Conservation (phyloP, 2,113 vertebrate genomes). For the Nicator chloris region DNA sequence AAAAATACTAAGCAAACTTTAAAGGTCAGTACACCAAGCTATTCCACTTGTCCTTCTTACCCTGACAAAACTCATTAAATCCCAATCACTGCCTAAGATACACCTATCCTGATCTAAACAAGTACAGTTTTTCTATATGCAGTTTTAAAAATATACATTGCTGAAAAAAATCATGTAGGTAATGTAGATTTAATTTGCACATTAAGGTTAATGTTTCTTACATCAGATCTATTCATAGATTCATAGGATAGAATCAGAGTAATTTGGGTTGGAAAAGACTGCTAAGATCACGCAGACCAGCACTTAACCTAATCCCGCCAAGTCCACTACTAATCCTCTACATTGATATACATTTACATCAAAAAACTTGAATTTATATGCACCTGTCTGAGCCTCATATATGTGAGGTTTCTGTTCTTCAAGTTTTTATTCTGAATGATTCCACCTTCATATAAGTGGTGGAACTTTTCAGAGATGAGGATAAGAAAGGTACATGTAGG, state of each 20-base stretch:
- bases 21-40: background rate
- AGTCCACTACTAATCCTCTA: background rate
- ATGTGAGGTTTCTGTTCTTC: background rate
- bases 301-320: background rate
- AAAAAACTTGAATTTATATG: background rate
- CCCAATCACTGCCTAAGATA: background rate
- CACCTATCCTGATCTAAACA: background rate
- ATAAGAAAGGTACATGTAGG: background rate
- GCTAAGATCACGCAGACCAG: accelerated
- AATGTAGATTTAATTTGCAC: background rate
- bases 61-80: background rate
- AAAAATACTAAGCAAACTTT: background rate
- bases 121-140: background rate
- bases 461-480: background rate
- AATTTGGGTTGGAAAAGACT: background rate
- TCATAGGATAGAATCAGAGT: background rate
- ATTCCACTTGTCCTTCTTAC: background rate
- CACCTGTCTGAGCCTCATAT: background rate
- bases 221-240: background rate
- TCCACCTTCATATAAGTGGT: background rate
- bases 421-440: background rate
- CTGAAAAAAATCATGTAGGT: background rate
- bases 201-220: background rate
- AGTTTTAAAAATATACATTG: background rate
- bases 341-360: background rate